Evolutionary conservation across 2,113 vertebrate genomes (phyloP).

Genomic region (Scomber colias): DNA sequence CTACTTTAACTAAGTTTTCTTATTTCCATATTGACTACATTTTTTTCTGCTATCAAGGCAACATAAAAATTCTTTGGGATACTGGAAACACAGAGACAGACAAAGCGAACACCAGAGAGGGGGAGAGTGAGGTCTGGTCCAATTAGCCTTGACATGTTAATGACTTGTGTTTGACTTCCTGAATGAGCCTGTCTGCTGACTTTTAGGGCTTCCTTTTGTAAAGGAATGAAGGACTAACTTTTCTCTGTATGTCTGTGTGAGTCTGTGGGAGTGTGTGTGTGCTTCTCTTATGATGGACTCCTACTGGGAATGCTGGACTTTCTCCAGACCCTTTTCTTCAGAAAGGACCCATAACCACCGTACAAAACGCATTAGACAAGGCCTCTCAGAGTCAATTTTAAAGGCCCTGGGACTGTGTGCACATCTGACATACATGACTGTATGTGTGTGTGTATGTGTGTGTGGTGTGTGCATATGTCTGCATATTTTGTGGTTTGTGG

Average conservation of each 20-base stretch:
- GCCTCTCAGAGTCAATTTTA: conserved; percentile 59
- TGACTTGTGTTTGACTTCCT: conserved; percentile 55
- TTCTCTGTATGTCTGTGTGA: conserved; percentile 37
- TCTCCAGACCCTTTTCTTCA: conserved; percentile 64
- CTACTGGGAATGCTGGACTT: conserved; percentile 56
- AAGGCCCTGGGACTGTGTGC: conserved; percentile 24
- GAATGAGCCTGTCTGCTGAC: conserved; percentile 61
- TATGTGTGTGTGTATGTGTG: conserved; percentile 13
- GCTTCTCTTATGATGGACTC: conserved; percentile 48
- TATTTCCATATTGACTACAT: neutral
- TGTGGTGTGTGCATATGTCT: neutral
- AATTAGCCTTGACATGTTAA: conserved; percentile 74
- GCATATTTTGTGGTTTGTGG: conserved; percentile 1
- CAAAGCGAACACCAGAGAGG: neutral
- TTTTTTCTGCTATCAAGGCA: neutral
- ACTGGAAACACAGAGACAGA: neutral
- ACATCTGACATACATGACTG: conserved; percentile 31
- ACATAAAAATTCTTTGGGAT: conserved; percentile 6
- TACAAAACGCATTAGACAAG: conserved; percentile 66
- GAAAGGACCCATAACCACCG: conserved; percentile 25
- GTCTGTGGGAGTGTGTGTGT: conserved; percentile 22
- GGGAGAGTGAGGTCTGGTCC: conserved; percentile 28
- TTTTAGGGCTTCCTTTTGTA: conserved; percentile 42
- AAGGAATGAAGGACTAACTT: conserved; percentile 38
- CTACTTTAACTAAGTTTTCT: neutral